Evolutionary conservation across 92 coral and sea anemone genomes (phyloP).

Genomic region (Umimayanthus chanpuru): DNA sequence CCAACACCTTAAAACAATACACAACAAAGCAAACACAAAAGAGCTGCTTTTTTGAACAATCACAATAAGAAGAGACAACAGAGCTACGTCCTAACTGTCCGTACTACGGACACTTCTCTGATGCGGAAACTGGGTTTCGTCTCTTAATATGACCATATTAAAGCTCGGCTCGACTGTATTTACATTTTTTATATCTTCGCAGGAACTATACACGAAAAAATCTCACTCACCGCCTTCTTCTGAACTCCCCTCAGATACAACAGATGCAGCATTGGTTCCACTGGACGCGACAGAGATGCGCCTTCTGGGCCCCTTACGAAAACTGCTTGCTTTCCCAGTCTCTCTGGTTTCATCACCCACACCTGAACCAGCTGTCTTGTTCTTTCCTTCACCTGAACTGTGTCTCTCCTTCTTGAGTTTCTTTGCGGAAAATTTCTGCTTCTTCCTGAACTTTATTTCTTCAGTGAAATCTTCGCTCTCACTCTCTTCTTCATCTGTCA

Average conservation of each 20-base stretch:
- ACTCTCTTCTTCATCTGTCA: conserved; percentile 40
- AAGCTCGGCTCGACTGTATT: neutral
- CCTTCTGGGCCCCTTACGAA: conserved; percentile 40
- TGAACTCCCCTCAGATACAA: neutral
- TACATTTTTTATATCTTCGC: neutral
- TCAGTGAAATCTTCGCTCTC: conserved; percentile 63
- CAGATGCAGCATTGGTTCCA: neutral
- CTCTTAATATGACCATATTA: too few species aligned
- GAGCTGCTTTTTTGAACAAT: too few species aligned
- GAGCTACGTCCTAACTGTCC: too few species aligned
- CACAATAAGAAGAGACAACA: too few species aligned
- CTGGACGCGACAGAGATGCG: conserved; percentile 31
- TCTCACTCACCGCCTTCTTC: neutral
- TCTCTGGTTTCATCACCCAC: conserved; percentile 70
- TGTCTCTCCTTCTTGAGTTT: conserved; percentile 24
- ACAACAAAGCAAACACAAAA: too few species aligned
- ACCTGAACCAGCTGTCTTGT: conserved; percentile 44
- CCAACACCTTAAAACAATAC: too few species aligned
- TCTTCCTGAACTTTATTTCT: conserved; percentile 42
- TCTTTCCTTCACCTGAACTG: conserved; percentile 20
- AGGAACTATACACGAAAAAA: neutral
- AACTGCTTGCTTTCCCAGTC: conserved; percentile 60
- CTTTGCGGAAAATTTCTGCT: neutral
- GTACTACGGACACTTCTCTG: too few species aligned
- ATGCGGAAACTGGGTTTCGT: too few species aligned